Base-by-base conservation (phyloP, 2,888 invertebrate genomes). In the Timema cristinae region DNA sequence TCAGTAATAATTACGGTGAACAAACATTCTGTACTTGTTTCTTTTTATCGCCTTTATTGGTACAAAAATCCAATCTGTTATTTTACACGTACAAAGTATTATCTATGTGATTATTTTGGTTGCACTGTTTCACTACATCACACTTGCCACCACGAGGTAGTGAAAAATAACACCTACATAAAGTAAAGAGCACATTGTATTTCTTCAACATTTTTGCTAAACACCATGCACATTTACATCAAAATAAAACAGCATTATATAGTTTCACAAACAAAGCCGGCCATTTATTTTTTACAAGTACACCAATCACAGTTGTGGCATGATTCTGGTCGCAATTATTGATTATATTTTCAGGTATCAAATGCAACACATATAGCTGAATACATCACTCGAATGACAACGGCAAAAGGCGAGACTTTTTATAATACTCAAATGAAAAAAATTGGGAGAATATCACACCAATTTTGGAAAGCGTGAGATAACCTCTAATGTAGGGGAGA, bases 221-320 rank as follows among this genome's bases (percentile, higher is more conserved):
- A 56, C 7, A 56, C 56, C 56, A 56, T 13, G 56, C 56, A 56
- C 56, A 7, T 56, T 56, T 11, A 56, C n/a, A 11, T 56, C n/a
- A 56, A 56, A 15, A 8, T 15, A 10, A 11, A 10, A 32, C 32
- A 32, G 32, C 32, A 32, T 32, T 4, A 5, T 15, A 11, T 16
- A 56, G 1, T 56, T 56, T 8, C 56, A 56, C 7, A 15, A 50
- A 69, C 50, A 54, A 66, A 73, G 51, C 50, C 66, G 5, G 32
- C 56, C 32, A 51, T 70, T 71, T 73, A 32, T 32, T 32, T 32
- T 32, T 32, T 32, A 32, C 32, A 32, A 32, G 32, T 32, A 32
- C 32, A 4, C 32, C 32, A 32, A 32, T 32, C 32, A 32, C 32
- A 32, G 32, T 32, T 32, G 32, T 32, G 32, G 32, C 32, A 32